Evolutionary conservation across 2,113 vertebrate species (phyloP), one percentile per base, ranked within the genome.

Genomic region (Calypte anna): DNA sequence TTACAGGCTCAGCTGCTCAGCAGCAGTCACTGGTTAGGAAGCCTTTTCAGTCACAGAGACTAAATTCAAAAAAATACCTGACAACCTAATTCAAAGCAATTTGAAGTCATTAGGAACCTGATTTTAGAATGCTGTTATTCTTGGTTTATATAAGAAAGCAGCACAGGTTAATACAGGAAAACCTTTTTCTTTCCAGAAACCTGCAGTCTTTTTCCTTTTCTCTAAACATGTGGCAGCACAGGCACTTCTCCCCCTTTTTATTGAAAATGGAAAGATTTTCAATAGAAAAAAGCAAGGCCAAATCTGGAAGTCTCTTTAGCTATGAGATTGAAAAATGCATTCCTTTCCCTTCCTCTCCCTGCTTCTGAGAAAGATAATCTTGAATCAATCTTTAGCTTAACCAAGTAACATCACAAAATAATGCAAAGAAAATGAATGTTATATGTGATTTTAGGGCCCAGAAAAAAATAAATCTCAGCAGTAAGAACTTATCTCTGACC

Each of bases 1-100:
- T 19, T 46, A 66, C 0, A 0, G 28, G 28, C 30, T 40, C 0
- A 0, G 36, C 6, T 3, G 2, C 38, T 6, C 0, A 0, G 13
- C 21, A 2, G 31, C 3, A 1, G 22, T 51, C 5, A 0, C 21
- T 0, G 5, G 19, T 27, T 44, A 40, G 53, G 55, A 92, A 46
- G 0, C 33, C 54, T 63, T 5, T 2, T 21, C 64, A 25, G 14
- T 23, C 59, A 24, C 38, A 48, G 28, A 67, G 38, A 28, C 13
- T 0, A 0, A 55, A n/a, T 19, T 67, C 46, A 82, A 21, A 33
- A 59, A 74, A 1, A 28, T 14, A 0, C 6, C 25, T 0, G 1
- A 55, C 21, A 79, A 24, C 12, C 8, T 2, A 0, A 43, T 54
- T 28, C 48, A 59, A 68, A 88, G 30, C 16, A 31, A 36, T 46